Evolutionary conservation across 1,140 invertebrate species (phyloP).

Genomic region (Caenorhabditis remanei): DNA sequence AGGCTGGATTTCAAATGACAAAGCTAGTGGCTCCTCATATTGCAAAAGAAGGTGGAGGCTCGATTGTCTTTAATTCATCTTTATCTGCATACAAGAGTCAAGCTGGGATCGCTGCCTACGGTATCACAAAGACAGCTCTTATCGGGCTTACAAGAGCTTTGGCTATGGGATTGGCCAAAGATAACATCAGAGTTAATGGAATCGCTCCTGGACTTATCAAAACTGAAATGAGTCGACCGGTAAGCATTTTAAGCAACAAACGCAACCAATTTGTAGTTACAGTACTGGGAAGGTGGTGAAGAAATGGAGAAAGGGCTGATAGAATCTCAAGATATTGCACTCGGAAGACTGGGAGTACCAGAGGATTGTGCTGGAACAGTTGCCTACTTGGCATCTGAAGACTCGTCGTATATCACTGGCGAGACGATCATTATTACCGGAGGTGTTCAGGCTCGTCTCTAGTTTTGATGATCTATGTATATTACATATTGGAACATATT

Average conservation of each 20-base stretch:
- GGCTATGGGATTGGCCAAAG: conserved; percentile 79
- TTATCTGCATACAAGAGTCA: conserved; percentile 89
- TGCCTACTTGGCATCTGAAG: conserved; percentile 90
- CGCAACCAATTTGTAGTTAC: background rate
- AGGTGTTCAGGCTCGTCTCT: conserved; percentile 84
- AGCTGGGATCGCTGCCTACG: conserved; percentile 87
- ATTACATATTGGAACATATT: too few relatives aligned
- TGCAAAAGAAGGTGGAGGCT: conserved; percentile 82
- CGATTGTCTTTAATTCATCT: conserved; percentile 82
- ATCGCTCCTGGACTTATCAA: conserved; percentile 91
- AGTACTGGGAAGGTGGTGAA: conserved; percentile 71
- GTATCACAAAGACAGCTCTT: conserved; percentile 92
- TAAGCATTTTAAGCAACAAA: conserved; percentile 79
- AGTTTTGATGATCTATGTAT: conserved; percentile 44
- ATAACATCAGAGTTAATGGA: conserved; percentile 86
- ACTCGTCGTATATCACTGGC: conserved; percentile 93
- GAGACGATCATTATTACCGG: conserved; percentile 89
- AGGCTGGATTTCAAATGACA: conserved; percentile 87
- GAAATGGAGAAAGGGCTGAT: conserved; percentile 55
- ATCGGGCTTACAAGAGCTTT: conserved; percentile 89
- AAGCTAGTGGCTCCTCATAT: conserved; percentile 89
- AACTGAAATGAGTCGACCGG: conserved; percentile 88
- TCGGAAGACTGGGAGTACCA: conserved; percentile 81
- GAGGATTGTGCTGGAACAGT: conserved; percentile 87
- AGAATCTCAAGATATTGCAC: conserved; percentile 61